These are phyloP conservation scores for Nemotelus nigrinus DNA, from an alignment of 2,888 invertebrate species.

Conservation along the genomic window DNA sequence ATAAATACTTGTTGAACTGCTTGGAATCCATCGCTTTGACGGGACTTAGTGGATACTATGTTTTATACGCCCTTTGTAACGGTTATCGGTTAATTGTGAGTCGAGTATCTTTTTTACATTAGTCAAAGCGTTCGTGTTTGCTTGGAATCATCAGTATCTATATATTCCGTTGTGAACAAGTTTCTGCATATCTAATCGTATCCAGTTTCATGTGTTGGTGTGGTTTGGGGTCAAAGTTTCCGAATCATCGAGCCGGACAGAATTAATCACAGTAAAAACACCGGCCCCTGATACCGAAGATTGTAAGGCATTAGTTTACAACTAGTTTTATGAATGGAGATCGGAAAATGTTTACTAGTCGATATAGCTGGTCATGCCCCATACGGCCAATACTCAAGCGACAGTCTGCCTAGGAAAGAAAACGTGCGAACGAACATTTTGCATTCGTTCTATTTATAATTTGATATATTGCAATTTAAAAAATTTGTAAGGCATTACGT, in stretches of 20 bases:
- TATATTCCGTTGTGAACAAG: not conserved
- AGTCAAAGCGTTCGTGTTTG: too few species aligned
- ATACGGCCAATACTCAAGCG: too few species aligned
- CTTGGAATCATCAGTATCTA: not conserved
- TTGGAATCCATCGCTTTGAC: too few species aligned
- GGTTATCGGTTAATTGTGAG: not conserved
- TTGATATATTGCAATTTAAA: too few species aligned
- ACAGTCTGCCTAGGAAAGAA: too few species aligned
- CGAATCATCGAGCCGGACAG: not conserved
- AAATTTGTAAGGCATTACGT: too few species aligned
- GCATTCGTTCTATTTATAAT: too few species aligned
- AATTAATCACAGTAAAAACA: not conserved
- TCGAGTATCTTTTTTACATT: too few species aligned
- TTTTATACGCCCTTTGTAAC: not conserved
- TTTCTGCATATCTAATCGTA: not conserved
- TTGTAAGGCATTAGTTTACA: not conserved
- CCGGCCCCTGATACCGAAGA: not conserved
- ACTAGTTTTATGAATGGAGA: not conserved
- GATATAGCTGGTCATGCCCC: not conserved
- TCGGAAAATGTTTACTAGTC: not conserved
- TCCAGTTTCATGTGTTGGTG: not conserved
- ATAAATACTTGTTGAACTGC: not conserved
- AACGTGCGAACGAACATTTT: too few species aligned
- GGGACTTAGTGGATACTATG: too few species aligned
- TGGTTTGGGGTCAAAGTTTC: not conserved